Base-by-base conservation (phyloP, 2,888 invertebrate genomes). In the Sphaerophoria taeniata region DNA sequence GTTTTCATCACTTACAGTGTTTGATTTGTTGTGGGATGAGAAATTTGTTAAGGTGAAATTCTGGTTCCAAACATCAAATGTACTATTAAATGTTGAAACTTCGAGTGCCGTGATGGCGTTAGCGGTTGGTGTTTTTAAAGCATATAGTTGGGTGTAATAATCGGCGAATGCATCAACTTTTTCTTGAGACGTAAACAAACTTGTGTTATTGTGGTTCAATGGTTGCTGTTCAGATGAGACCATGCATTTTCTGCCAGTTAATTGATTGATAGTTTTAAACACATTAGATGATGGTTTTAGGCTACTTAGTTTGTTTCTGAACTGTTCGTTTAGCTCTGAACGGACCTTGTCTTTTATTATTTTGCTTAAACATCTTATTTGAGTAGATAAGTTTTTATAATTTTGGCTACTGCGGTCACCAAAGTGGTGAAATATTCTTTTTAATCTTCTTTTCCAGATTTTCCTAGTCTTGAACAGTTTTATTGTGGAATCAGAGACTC, bases 291-390 rank as follows among this genome's bases (percentile, higher is more conserved):
- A 55, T 2, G 69, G 69, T 24, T 43, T 55, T 3, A 69, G 12
- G 3, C 24, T 69, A 2, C 31, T 55, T 5, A 69, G n/a, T 4
- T 69, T 55, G 3, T 1, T 39, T 43, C 55, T 55, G 1, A 67
- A 55, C 6, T 53, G 24, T 16, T 67, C 43, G 5, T 67, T 67
- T 2, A 31, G 1, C 16, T 67, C 67, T 16, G 6, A 16, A 0
- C 53, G 53, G 3, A 53, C 53, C 7, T 24, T 53, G 4, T 49
- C 34, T 34, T 65, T 51, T 4, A 65, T 65, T 3, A 65, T 34
- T 36, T 65, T 65, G 14, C 51, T 65, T 4, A 65, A n/a, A 47
- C 65, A 51, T 6, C 36, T 36, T 24, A 65, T 65, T 2, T 4
- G 6, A 3, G 65, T 5, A 3, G 65, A 65, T 4, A 65, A 11